These are phyloP conservation scores for Macrophya annulata DNA, from an alignment of 2,888 invertebrate genomes.

Conservation along the genomic window DNA sequence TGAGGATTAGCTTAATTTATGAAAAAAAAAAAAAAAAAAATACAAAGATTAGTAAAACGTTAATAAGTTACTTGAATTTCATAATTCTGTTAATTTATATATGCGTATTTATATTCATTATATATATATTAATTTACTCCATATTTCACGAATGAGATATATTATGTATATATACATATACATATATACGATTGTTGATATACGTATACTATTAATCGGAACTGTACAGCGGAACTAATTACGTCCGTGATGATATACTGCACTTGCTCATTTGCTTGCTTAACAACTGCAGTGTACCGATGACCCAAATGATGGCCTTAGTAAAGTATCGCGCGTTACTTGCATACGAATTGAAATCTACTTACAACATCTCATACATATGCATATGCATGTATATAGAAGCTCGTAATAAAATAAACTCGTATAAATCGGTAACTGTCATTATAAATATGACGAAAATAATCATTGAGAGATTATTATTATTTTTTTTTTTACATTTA, in stretches of 20 bases:
- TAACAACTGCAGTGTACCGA: constrained; percentile 24
- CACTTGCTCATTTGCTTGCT: constrained; percentile 25
- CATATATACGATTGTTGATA: not conserved
- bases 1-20: not conserved
- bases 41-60: not conserved
- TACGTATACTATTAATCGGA: not conserved
- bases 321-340: not conserved
- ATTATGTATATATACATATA: not conserved
- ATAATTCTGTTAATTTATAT: not conserved
- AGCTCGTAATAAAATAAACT: not conserved
- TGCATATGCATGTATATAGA: constrained; percentile 19
- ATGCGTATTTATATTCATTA: not conserved
- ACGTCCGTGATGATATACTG: constrained; percentile 11
- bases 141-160: not conserved
- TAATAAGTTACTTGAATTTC: not conserved
- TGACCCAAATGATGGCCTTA: constrained; percentile 49
- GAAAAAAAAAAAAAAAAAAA: not conserved
- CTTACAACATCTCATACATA: constrained; percentile 41
- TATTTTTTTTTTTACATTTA: not conserved
- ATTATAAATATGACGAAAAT: not conserved
- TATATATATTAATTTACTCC: too few relatives aligned
- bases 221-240: constrained; percentile 23
- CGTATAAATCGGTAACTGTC: not conserved
- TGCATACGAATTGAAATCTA: constrained; percentile 39
- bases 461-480: not conserved